phyloP scores from a whole-genome alignment of 2,113 vertebrate species.

The Syrrhaptes paradoxus region DNA sequence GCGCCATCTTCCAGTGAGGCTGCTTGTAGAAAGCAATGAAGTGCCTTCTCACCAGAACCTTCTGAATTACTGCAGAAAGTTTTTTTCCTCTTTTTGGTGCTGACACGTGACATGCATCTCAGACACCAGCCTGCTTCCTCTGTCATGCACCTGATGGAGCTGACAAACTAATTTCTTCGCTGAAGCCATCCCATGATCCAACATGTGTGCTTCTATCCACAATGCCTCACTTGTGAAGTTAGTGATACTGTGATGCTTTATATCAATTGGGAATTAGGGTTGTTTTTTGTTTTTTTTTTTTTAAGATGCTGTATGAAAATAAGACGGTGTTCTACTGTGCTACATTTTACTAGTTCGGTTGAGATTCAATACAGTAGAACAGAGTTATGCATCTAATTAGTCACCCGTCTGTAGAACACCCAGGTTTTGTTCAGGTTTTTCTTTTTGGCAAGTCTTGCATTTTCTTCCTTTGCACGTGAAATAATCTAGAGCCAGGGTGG shows the following conservation, averaged over 20 bases:
- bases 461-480: not conserved
- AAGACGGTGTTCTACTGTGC: not conserved
- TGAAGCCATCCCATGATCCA: not conserved
- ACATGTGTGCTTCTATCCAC: rapidly evolving
- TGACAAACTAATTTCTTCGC: not conserved
- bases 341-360: not conserved
- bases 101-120: not conserved
- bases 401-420: not conserved
- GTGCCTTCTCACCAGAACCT: not conserved
- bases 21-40: not conserved
- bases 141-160: not conserved
- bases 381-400: not conserved
- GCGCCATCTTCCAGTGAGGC: not conserved
- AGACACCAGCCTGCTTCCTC: not conserved
- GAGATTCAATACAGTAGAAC: not conserved
- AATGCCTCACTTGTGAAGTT: not conserved
- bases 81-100: not conserved
- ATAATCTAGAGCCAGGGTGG: not conserved
- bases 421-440: not conserved
- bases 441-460: not conserved
- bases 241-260: not conserved
- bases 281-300: not conserved
- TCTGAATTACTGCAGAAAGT: not conserved
- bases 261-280: not conserved
- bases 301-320: not conserved